Base-by-base conservation (phyloP, 2,113 vertebrate genomes). In the Lagopus muta region DNA sequence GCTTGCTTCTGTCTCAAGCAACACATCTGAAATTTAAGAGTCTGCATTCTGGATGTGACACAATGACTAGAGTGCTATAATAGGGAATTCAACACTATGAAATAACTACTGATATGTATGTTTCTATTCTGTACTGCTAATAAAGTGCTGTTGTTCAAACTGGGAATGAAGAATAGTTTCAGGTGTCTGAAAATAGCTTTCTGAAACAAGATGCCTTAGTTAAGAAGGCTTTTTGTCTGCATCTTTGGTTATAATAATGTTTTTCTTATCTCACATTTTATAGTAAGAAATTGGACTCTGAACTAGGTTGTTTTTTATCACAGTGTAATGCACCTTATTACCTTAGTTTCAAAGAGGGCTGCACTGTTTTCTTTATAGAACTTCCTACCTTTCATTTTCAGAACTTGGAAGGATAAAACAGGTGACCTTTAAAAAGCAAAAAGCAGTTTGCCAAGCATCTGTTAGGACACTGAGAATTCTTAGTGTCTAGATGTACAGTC, bases 341-440 rank as follows among this genome's bases (percentile, higher is more conserved):
- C 73, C 57, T 42, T 38, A 38, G 20, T 67, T 57, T 71, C 43
- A 43, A 61, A 70, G 19, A 42, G 47, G 40, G 10, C 48, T 73
- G n/a, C 30, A 48, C 30, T 75, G 36, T 75, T 94, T 82, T 52
- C 66, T 61, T 67, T 47, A 30, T 4, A 17, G 28, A 67, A 2
- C 28, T 75, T 38, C 89, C 71, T 76, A 58, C 70, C 30, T 74
- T 58, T 58, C 13, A 6, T 6, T 76, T 92, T 95, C 15, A 52
- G 62, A 65, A 64, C 14, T 67, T 85, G 62, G 34, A 60, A 88
- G 50, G 60, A 67, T 80, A 62, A 90, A 72, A 45, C 50, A 32
- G 61, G 11, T 93, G 91, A 95, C 90, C 85, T 94, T 95, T 95
- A 67, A 60, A 80, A 83, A 77, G 77, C 61, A 81, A 45, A 81